Percentiles rank a stretch among this genome's conserved stretches.
phyloP scores from a whole-genome alignment of 2,113 vertebrate genomes.

The Archilochus colubris region DNA sequence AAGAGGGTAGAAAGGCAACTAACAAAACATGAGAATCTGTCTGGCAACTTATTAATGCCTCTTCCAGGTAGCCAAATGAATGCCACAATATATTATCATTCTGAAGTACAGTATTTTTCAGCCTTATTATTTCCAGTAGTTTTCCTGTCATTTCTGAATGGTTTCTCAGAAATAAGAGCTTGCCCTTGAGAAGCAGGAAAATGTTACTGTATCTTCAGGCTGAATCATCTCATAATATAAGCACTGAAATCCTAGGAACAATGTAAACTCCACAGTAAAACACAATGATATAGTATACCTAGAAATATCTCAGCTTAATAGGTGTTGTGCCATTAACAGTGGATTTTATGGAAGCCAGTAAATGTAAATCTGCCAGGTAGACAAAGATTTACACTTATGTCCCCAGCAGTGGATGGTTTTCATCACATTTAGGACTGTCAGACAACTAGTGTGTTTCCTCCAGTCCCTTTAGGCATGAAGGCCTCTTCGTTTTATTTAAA shows the following conservation, averaged over 20 bases:
- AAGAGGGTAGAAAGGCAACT: neutral
- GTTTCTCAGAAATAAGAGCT: constrained; percentile 59
- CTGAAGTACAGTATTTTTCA: constrained; percentile 50
- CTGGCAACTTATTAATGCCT: constrained; percentile 17
- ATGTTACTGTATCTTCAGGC: constrained; percentile 73
- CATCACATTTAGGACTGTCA: constrained; percentile 72
- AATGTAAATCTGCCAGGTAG: constrained; percentile 80
- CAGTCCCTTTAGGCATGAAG: constrained; percentile 54
- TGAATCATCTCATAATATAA: constrained; percentile 64
- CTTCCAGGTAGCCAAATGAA: constrained; percentile 7
- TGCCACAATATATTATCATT: constrained; percentile 7
- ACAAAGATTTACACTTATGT: constrained; percentile 78
- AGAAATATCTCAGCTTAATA: constrained; percentile 80
- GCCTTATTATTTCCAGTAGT: constrained; percentile 61
- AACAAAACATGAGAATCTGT: neutral
- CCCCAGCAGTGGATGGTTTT: constrained; percentile 63
- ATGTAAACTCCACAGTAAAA: constrained; percentile 78
- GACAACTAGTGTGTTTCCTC: constrained; percentile 60
- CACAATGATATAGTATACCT: constrained; percentile 71
- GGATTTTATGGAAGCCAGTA: constrained; percentile 76
- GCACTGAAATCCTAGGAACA: constrained; percentile 71
- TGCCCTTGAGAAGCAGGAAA: constrained; percentile 75
- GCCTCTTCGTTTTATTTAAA: constrained; percentile 48
- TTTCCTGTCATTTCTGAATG: constrained; percentile 56
- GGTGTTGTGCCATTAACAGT: constrained; percentile 78